Evolutionary conservation across 1,140 invertebrate species (phyloP), one percentile per base, ranked within the genome.

Genomic region (Bombus impatiens): DNA sequence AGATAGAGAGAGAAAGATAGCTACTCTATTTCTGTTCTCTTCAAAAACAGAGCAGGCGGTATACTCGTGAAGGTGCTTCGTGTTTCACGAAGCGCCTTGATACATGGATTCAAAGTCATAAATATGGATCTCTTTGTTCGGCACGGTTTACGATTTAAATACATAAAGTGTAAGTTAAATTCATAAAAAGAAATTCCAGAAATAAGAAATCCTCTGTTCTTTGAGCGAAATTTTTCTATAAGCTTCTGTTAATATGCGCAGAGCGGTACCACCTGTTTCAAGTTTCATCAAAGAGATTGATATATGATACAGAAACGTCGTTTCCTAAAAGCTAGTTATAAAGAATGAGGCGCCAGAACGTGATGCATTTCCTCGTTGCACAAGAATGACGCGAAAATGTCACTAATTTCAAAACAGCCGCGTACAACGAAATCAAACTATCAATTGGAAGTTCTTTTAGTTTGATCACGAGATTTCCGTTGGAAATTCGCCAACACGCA

Each of bases 11-110:
- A 81, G 72, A 53, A n/a, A 77, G 71, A 76, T 57, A 83, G 78
- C 74, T 82, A 85, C 81, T 93, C 93, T 94, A 95, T 94, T 95
- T 95, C 87, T 90, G 93, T 94, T 94, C 93, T 92, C 90, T 70
- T 74, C 87, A 91, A 93, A 93, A 93, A 90, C 89, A 83, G 87
- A 90, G 62, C 86, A 90, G 89, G 25, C 74, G 87, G 44, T 70
- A 70, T 74, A 72, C 57, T 75, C 68, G 82, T 76, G 84, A 85
- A 88, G 80, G 57, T 89, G 67, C 47, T 82, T 65, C 82, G 70
- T 37, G 80, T 78, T 88, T 84, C 70, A 65, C 74, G 77, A 87
- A 40, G 3, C 87, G 44, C 40, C 74, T 40, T 74, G 68, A 57
- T 78, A 70, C 65, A 68, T 32, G 35, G 40, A 77, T 82, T 32